Evolutionary conservation across 2,113 vertebrate species (phyloP).

Genomic region (Ailuropoda melanoleuca): DNA sequence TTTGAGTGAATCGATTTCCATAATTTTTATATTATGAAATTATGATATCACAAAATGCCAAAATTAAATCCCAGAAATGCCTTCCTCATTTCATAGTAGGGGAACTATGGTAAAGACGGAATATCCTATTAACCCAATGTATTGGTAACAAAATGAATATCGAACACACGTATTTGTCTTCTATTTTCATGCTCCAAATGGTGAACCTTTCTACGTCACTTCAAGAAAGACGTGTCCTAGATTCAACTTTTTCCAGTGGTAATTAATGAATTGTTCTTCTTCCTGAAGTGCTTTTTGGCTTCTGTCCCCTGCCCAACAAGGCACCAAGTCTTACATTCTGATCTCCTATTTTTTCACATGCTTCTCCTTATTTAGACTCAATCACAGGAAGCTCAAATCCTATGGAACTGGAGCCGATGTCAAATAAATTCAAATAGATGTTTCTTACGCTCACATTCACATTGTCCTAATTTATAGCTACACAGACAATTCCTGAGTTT

Average conservation of each 20-base stretch:
- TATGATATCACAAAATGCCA: not conserved
- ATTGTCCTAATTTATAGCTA: not conserved
- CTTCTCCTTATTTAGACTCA: slow-evolving; percentile 58
- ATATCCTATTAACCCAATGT: not conserved
- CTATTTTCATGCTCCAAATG: not conserved
- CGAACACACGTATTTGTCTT: not conserved
- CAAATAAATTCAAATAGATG: slow-evolving; percentile 40
- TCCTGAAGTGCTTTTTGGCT: slow-evolving; percentile 63
- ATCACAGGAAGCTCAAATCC: slow-evolving; percentile 27
- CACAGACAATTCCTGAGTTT: not conserved
- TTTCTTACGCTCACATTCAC: not conserved
- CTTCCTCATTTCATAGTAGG: not conserved
- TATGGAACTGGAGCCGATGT: not conserved
- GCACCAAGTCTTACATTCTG: slow-evolving; percentile 16
- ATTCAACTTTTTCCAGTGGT: slow-evolving; percentile 49
- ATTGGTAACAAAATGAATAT: not conserved
- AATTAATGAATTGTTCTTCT: slow-evolving; percentile 61
- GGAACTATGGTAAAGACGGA: not conserved
- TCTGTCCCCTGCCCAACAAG: slow-evolving; percentile 66
- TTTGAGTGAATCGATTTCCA: not conserved
- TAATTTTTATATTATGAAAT: not conserved
- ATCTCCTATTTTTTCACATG: slow-evolving; percentile 54
- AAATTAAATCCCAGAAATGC: not conserved
- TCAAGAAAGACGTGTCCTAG: slow-evolving; percentile 28
- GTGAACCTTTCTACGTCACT: not conserved